These are phyloP conservation scores for Eupithecia subfuscata DNA, from an alignment of 2,888 invertebrate species.

Conservation along the genomic window DNA sequence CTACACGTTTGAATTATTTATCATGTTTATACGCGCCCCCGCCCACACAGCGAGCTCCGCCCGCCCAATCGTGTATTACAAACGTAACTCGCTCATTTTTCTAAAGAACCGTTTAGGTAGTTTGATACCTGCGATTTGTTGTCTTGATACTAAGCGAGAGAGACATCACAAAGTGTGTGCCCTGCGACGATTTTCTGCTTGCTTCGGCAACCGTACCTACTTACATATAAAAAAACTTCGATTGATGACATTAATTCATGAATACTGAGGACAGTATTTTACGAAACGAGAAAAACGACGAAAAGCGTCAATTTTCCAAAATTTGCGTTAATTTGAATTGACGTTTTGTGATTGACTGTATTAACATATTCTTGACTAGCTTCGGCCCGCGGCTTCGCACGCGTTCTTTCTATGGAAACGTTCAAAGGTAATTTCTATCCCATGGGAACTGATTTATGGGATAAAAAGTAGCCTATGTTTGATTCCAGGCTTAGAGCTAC, in stretches of 20 bases:
- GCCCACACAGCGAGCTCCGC: not conserved
- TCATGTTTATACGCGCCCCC: slow-evolving; percentile 8
- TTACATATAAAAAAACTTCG: not conserved
- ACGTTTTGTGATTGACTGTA: not conserved
- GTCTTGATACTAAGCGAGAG: not conserved
- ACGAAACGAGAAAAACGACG: not conserved
- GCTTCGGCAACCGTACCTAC: not conserved
- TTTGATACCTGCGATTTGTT: slow-evolving; percentile 6
- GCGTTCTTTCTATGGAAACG: too few species aligned
- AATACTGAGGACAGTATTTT: not conserved
- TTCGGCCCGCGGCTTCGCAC: too few species aligned
- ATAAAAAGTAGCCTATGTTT: too few species aligned
- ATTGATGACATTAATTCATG: not conserved
- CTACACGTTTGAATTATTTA: slow-evolving; percentile 16
- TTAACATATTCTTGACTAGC: not conserved
- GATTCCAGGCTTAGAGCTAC: too few species aligned
- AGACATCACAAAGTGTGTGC: not conserved
- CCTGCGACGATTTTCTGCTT: not conserved
- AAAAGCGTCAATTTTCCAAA: not conserved
- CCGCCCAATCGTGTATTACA: slow-evolving; percentile 1
- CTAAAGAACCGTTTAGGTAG: slow-evolving; percentile 1
- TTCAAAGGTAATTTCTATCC: too few species aligned
- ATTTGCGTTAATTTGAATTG: not conserved
- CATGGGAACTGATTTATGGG: too few species aligned
- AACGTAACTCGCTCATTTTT: slow-evolving; percentile 11